Evolutionary conservation across 1,140 invertebrate species (phyloP), one percentile per base, ranked within the genome.

Genomic region (Cydia amplana): DNA sequence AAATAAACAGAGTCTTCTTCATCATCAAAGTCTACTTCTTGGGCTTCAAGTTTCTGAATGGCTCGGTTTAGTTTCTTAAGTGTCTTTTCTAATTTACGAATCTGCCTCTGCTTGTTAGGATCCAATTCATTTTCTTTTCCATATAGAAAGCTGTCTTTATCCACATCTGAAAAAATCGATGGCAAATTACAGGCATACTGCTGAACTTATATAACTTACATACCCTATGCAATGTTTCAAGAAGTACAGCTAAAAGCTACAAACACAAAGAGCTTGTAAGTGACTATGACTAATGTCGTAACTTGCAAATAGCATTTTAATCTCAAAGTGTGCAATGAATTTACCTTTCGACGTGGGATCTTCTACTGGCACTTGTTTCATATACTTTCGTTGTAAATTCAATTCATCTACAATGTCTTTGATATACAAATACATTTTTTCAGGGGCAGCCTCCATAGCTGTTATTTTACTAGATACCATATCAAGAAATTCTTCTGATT

Each of bases 401-500:
- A 93, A 79, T 79, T 93, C 90, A 85, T 93, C 90, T 32, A 93
- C 91, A 85, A 93, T 78, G 85, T 91, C 91, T 80, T 91, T 93
- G 77, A 93, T 91, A 75, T 86, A 91, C 51, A 92, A 85, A 83
- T 91, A 93, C 88, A 91, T 88, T 80, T 90, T 91, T 14, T 88
- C 85, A 63, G 91, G 87, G 14, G 79, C 78, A 49, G 84, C 83
- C 51, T 87, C 87, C 81, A 92, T 93, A n/a, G 87, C 78, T 46
- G 82, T 55, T 64, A 90, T 84, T 84, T 93, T 93, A 78, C 85
- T 85, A 55, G 87, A 84, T 10, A 93, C 87, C 85, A 91, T 86
- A 46, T 93, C 89, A 73, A 85, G 79, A 81, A 93, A 93, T 20
- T 87, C 87, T 77, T 91, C 90, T 16, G 90, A 93, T 76, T 91